phyloP scores from a whole-genome alignment of 30 jellyfish, hydroid and myxozoan species.

The Chironex yamaguchii region DNA sequence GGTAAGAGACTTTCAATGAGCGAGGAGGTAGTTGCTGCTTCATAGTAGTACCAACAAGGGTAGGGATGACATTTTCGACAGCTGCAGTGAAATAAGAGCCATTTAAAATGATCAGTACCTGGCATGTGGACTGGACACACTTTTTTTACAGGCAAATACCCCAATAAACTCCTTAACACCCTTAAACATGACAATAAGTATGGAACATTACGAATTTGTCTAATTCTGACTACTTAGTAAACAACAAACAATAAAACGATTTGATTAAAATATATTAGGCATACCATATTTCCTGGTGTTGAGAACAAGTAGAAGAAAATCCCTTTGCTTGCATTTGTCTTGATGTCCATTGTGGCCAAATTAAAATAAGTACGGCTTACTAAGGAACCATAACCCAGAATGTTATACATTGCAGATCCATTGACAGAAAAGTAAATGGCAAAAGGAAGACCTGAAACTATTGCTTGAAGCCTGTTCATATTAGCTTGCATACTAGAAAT shows the following conservation, averaged over 20 bases:
- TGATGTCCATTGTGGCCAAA: slow-evolving; percentile 78
- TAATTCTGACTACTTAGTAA: no score
- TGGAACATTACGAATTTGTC: no score
- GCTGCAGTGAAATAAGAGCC: no score
- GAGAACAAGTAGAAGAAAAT: slow-evolving; percentile 72
- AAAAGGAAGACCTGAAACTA: slow-evolving; percentile 77
- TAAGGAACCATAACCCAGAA: slow-evolving; percentile 56
- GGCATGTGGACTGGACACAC: no score
- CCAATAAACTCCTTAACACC: no score
- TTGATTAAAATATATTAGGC: not conserved
- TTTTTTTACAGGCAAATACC: no score
- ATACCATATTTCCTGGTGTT: slow-evolving; percentile 73
- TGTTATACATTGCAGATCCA: slow-evolving; percentile 54
- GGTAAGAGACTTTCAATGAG: no score
- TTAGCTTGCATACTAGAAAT: slow-evolving; percentile 65
- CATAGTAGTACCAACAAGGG: no score
- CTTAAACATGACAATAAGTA: not conserved
- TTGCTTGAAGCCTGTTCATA: slow-evolving; percentile 45
- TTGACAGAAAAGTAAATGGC: slow-evolving; percentile 63
- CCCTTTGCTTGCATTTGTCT: slow-evolving; percentile 72
- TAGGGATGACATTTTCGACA: no score
- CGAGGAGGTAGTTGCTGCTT: no score
- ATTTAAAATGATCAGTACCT: no score
- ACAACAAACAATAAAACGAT: no score
- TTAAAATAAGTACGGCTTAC: slow-evolving; percentile 41